Evolutionary conservation across 2,888 invertebrate genomes (phyloP).

Genomic region (Rosalia funebris): DNA sequence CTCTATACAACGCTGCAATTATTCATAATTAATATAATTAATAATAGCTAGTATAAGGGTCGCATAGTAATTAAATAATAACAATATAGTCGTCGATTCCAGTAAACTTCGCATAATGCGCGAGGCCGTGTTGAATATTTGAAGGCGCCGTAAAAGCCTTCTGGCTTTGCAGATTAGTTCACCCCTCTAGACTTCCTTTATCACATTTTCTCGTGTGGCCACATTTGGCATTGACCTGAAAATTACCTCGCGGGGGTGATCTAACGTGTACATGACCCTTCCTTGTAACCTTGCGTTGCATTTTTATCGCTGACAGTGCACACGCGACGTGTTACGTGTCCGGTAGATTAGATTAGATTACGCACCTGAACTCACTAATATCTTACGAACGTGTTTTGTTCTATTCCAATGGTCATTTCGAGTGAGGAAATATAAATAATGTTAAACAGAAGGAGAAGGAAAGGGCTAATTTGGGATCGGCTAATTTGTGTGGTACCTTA

Average conservation of each 20-base stretch:
- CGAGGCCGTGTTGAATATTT: too few relatives aligned
- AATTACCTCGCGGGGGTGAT: slow-evolving; percentile 7
- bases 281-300: slow-evolving; percentile 16
- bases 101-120: too few relatives aligned
- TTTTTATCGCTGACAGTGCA: slow-evolving; percentile 17
- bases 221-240: slow-evolving; percentile 24
- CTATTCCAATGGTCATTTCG: background rate
- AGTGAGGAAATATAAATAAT: background rate
- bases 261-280: slow-evolving; percentile 18
- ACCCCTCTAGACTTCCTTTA: slow-evolving; percentile 15
- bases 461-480: background rate
- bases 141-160: slow-evolving; percentile 11
- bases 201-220: slow-evolving; percentile 10
- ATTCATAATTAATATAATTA: too few relatives aligned
- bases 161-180: slow-evolving; percentile 1
- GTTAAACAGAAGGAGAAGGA: background rate
- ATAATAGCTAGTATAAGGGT: too few relatives aligned
- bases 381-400: slow-evolving; percentile 11
- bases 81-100: too few relatives aligned
- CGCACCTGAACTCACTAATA: slow-evolving; percentile 15
- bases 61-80: too few relatives aligned
- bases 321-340: slow-evolving; percentile 11
- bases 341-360: slow-evolving; percentile 13
- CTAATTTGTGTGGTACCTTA: too few relatives aligned
- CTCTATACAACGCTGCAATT: too few relatives aligned